Base-by-base conservation (phyloP, 2,113 vertebrate genomes). In the Myotis lucifugus region DNA sequence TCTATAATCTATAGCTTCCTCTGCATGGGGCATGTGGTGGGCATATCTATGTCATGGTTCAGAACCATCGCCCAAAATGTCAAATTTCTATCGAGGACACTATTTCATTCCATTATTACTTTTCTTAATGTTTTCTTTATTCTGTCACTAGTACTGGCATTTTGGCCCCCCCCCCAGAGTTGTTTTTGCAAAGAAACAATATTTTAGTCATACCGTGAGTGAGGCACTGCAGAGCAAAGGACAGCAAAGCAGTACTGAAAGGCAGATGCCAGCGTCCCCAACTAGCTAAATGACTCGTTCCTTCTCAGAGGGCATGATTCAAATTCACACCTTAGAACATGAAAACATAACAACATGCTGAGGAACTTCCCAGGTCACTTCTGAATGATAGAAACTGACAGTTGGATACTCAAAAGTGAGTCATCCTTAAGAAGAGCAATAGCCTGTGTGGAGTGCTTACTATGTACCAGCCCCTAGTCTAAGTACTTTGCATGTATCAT, bases 181-280 rank as follows among this genome's bases (percentile, higher is more conserved):
- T 86, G 78, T 95, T 97, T 97, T 85, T 17, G 52, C 23, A 40
- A 96, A 74, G 74, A 91, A 97, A 92, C 85, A 96, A 92, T n/a
- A 50, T 29, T 21, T 70, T 64, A 97, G 83, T 97, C 93, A 96
- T 93, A 93, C 7, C 37, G 37, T 0, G 74, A 92, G 4, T 27
- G 59, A 42, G 48, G 37, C 34, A 25, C 27, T 46, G 19, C 3
- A 3, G 52, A 85, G 74, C 23, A 40, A 48, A 67, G 34, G 70
- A 27, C 25, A 87, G 40, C 72, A 50, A 37, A 12, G 8, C 46
- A 11, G 14, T 50, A 34, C 32, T 6, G 37, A 79, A 29, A 86
- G 64, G 9, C 66, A 73, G 82, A 76, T 72, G 78, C 85, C 78
- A 83, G 67, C 9, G 27, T 54, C 73, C 50, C 70, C 27, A 32